phyloP scores from a whole-genome alignment of 2,888 invertebrate species.

The Rhagonycha fulva region DNA sequence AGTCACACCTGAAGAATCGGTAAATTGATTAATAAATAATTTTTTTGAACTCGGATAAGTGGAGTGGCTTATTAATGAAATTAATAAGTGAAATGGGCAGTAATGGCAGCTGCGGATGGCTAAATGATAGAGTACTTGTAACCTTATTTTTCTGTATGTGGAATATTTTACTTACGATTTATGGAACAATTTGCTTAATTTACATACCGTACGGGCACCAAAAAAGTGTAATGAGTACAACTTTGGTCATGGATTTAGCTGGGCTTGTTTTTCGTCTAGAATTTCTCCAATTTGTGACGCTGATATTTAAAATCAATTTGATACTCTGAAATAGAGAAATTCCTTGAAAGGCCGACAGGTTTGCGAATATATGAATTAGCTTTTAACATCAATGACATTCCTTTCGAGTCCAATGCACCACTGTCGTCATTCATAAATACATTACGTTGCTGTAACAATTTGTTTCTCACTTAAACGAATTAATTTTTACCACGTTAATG shows the following conservation, averaged over 20 bases:
- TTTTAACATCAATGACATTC: constrained; percentile 39
- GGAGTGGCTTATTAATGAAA: neutral
- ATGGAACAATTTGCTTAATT: neutral
- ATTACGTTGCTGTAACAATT: neutral
- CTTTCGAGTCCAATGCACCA: constrained; percentile 35
- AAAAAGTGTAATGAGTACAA: neutral
- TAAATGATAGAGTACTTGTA: constrained; percentile 13
- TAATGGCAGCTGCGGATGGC: constrained; percentile 14
- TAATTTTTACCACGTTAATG: neutral
- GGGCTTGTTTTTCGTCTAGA: neutral
- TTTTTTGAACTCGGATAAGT: neutral
- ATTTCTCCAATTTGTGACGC: neutral
- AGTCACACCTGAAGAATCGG: neutral
- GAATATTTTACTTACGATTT: neutral
- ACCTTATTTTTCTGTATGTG: constrained; percentile 1
- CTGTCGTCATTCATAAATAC: constrained; percentile 32
- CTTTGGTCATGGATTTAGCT: neutral
- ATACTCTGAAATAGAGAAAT: constrained; percentile 16
- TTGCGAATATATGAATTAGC: constrained; percentile 31
- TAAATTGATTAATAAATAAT: neutral
- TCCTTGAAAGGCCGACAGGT: constrained; percentile 31
- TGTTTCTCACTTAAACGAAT: constrained; percentile 1
- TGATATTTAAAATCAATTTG: neutral
- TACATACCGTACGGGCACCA: neutral
- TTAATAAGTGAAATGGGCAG: constrained; percentile 11